Evolutionary conservation across 2,888 invertebrate genomes (phyloP), one percentile per base, ranked within the genome.

Genomic region (Andrena camellia): DNA sequence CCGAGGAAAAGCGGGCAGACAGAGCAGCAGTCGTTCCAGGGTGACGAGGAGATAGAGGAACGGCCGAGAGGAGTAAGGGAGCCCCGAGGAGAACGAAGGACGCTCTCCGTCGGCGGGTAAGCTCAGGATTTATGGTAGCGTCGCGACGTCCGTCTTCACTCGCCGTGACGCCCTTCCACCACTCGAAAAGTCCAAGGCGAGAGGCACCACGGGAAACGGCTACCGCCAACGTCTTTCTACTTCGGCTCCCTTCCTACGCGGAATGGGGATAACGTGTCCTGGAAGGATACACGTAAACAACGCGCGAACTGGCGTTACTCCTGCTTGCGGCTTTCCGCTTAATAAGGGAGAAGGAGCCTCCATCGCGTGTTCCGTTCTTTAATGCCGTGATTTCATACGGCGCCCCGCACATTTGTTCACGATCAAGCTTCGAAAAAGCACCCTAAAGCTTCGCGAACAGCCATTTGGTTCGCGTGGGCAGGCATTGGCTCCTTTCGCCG

Each of bases 131-230:
- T 94, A 94, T 94, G 90, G 93, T 87, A 90, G 92, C 94, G 93
- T 93, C 94, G 93, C 94, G 93, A 93, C 94, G 94, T 94, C 94
- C 94, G 93, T 94, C 94, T 94, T 94, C 94, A 94, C 93, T 94
- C 92, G 92, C 92, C 94, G 94, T 94, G 94, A 94, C 94, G 94
- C 94, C 93, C 93, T 93, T 91, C 91, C 88, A 90, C 90, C 88
- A 81, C 86, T 88, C 88, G 86, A 87, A 90, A 88, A 91, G 89
- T 90, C 89, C 89, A 83, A 88, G 84, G 81, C 82, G 73, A 81
- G 83, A 85, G 80, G 80, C 88, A 81, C 88, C 71, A 78, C 81
- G 84, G 82, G 71, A 80, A 83, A 76, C 78, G 69, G 67, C 66
- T 57, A 26, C 60, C 66, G 62, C 68, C 78, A 74, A 76, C 69